Evolutionary conservation across 2,797 vertebrate species (phyloP).

Genomic region (Loris lydekkerianus): DNA sequence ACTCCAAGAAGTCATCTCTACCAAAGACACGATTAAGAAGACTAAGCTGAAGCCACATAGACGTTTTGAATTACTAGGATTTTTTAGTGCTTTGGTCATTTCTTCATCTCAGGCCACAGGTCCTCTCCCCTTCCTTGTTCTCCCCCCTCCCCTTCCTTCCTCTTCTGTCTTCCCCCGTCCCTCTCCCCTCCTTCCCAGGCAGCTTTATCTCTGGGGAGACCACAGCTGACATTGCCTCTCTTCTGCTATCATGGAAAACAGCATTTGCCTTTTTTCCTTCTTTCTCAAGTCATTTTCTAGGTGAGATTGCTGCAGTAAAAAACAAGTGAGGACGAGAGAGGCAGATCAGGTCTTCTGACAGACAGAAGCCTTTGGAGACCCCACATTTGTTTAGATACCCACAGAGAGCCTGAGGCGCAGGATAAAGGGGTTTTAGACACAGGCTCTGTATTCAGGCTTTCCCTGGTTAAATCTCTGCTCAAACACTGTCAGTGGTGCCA

Average conservation of each 20-base stretch:
- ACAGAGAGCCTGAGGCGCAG: background rate
- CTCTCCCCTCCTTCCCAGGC: background rate
- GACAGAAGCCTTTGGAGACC: background rate
- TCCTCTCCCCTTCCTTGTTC: background rate
- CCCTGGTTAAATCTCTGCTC: background rate
- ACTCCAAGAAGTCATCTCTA: background rate
- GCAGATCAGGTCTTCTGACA: background rate
- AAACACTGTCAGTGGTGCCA: background rate
- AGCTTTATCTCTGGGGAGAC: background rate
- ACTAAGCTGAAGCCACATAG: background rate
- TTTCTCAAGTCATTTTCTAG: background rate
- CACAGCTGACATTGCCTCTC: background rate
- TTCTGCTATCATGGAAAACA: background rate
- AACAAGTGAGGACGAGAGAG: background rate
- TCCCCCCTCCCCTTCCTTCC: fast-evolving
- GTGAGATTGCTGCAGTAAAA: background rate
- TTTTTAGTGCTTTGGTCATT: background rate
- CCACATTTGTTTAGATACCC: background rate
- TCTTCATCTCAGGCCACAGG: background rate
- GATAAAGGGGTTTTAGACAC: background rate
- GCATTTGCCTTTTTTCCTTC: background rate
- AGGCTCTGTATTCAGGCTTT: background rate
- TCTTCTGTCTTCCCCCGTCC: fast-evolving
- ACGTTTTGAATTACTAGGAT: background rate
- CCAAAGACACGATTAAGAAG: background rate